Base-by-base conservation (phyloP, 2,888 invertebrate genomes). In the Diloba caeruleocephala region DNA sequence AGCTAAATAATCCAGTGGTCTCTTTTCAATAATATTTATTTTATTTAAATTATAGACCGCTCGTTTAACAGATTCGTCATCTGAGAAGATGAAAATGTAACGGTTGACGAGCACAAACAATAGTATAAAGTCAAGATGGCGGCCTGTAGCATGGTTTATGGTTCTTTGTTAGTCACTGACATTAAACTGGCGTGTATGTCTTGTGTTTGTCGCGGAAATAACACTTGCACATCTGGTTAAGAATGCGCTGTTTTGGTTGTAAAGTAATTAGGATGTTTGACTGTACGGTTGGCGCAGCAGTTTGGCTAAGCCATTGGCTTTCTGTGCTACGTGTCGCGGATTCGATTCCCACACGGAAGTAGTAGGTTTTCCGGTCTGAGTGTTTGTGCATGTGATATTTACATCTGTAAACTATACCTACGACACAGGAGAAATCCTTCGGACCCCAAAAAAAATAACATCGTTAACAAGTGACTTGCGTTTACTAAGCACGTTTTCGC, bases 31-130 rank as follows among this genome's bases (percentile, higher is more conserved):
- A 44, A 39, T 19, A 42, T 13, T 39, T 53, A 4, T 28, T 19
- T 19, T n/a, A 21, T 9, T 10, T 6, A 8, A 23, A 10, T 31
- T 21, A 17, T 26, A 1, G 8, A 17, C 4, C 6, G 10, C 23
- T 23, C 17, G 12, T 43, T 28, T 38, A 28, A 50, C 21, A 33
- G 19, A 56, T 33, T 44, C 29, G 23, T 63, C 48, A 57, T 62
- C 39, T 48, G 33, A 33, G 48, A 29, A 37, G 14, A 10, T 44
- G 43, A 54, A 54, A 56, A 42, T 36, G 45, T 60, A 45, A 58
- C 70, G 70, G 62, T 61, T 10, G 34, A 21, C 55, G 70, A 58
- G 29, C 60, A 50, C 44, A 67, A 50, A 71, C 71, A 71, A 71
- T 71, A 50, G 46, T 23, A 14, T 36, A 4, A 34, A 49, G 28